Evolutionary conservation across 2,113 vertebrate genomes (phyloP).

Genomic region (Catharus minimus): DNA sequence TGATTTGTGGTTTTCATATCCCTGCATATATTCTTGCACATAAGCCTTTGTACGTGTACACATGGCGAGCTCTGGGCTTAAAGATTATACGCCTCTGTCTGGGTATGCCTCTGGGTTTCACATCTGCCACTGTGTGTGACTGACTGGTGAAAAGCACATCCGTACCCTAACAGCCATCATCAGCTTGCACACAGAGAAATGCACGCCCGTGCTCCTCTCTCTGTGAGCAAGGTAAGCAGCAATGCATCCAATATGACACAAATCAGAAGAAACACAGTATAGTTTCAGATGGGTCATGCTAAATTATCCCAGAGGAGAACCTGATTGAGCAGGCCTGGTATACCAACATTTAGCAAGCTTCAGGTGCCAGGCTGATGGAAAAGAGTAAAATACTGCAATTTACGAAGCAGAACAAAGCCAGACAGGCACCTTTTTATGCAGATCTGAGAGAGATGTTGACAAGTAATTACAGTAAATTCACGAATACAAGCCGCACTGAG

Average conservation of each 20-base stretch:
- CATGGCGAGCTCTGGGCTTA: not conserved
- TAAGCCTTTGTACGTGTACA: slow-evolving; percentile 15
- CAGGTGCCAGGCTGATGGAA: not conserved
- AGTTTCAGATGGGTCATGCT: not conserved
- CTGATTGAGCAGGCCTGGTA: not conserved
- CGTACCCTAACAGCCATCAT: not conserved
- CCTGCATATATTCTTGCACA: not conserved
- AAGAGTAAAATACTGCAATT: not conserved
- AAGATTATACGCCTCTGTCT: not conserved
- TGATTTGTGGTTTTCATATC: slow-evolving; percentile 4
- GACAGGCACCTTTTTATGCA: slow-evolving; percentile 35
- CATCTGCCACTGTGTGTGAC: slow-evolving; percentile 7
- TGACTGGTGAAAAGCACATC: not conserved
- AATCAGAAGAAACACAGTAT: not conserved
- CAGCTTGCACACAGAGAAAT: not conserved
- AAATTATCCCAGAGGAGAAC: not conserved
- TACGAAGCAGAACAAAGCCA: slow-evolving; percentile 29
- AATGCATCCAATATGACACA: not conserved
- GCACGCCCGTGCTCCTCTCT: not conserved
- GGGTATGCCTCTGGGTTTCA: slow-evolving; percentile 1
- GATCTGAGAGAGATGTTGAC: slow-evolving; percentile 4
- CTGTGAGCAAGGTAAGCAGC: not conserved
- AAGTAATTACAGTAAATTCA: slow-evolving; percentile 5
- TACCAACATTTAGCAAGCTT: not conserved
- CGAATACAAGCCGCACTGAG: too few relatives aligned